Evolutionary conservation across 2,888 invertebrate genomes (phyloP).

Genomic region (Torymus tubicola): DNA sequence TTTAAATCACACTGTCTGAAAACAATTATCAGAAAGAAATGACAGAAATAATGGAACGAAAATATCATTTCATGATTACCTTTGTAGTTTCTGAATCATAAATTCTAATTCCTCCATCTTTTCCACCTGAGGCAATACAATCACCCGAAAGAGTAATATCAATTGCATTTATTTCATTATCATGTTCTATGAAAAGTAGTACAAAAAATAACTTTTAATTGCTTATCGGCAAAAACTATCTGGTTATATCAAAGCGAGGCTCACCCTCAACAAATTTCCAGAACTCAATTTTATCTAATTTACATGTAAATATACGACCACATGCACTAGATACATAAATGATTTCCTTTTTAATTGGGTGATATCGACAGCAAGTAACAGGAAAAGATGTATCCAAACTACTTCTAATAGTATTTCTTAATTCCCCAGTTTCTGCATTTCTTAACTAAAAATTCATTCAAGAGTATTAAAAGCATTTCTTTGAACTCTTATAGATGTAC

Average conservation of each 20-base stretch:
- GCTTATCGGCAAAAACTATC: not conserved
- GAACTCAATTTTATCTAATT: conserved; percentile 56
- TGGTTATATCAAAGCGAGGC: no score
- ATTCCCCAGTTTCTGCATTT: conserved; percentile 65
- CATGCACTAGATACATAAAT: conserved; percentile 72
- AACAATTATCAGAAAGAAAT: no score
- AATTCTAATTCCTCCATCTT: conserved; percentile 72
- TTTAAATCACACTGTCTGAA: not conserved
- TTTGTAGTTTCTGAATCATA: conserved; percentile 71
- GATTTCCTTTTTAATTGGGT: conserved; percentile 63
- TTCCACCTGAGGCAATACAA: conserved; percentile 71
- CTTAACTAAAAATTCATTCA: conserved; percentile 63
- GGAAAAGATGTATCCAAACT: conserved; percentile 66
- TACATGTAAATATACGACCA: conserved; percentile 70
- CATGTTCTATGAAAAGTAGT: conserved; percentile 65
- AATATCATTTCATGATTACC: conserved; percentile 62
- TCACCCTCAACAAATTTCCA: conserved; percentile 47
- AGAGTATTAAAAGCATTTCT: no score
- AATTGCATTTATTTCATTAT: conserved; percentile 73
- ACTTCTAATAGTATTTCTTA: conserved; percentile 64
- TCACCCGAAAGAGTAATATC: conserved; percentile 68
- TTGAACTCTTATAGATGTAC: conserved; percentile 66
- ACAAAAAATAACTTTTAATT: conserved; percentile 8
- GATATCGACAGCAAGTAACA: conserved; percentile 69
- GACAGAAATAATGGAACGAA: not conserved